A percentile compares a stretch with the other conserved stretches of the same genome.
phyloP scores from a whole-genome alignment of 1,140 invertebrate genomes.

The Hormaphis cornu region DNA sequence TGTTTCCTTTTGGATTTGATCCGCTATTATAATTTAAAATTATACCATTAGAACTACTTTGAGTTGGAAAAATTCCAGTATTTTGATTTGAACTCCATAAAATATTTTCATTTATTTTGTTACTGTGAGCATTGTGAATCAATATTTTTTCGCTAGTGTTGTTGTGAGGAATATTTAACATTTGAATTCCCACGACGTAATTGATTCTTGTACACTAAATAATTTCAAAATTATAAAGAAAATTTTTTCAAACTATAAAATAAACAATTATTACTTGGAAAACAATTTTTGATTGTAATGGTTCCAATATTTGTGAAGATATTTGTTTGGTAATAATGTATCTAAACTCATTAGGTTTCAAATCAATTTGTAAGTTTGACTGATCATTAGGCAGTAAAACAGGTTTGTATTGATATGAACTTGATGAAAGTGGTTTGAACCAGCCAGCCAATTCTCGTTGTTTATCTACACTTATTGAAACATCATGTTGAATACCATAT shows the following conservation, averaged over 20 bases:
- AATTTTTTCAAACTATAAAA: not conserved
- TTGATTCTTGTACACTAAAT: conserved; percentile 30
- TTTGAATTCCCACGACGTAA: conserved; percentile 68
- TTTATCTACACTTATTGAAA: conserved; percentile 68
- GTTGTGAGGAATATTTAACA: conserved; percentile 79
- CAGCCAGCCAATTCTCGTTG: conserved; percentile 87
- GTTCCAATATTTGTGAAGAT: not conserved
- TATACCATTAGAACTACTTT: conserved; percentile 72
- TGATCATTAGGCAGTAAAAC: conserved; percentile 16
- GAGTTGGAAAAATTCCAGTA: conserved; percentile 73
- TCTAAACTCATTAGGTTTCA: conserved; percentile 21
- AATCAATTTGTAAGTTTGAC: not conserved
- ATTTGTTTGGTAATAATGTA: conserved; percentile 18
- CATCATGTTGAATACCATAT: conserved; percentile 85
- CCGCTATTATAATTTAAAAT: conserved; percentile 76
- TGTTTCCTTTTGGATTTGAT: conserved; percentile 61
- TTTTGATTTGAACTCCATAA: conserved; percentile 72
- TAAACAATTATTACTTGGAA: not conserved
- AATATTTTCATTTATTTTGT: conserved; percentile 49
- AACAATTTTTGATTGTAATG: conserved; percentile 17
- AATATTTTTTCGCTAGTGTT: conserved; percentile 71
- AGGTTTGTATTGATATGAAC: conserved; percentile 20
- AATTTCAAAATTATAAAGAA: not conserved
- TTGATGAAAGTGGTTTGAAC: conserved; percentile 54
- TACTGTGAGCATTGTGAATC: conserved; percentile 56